A percentile compares a stretch with the other conserved stretches of the same genome.
phyloP scores from a whole-genome alignment of 2,113 vertebrate species.

The Chaetodon auriga region DNA sequence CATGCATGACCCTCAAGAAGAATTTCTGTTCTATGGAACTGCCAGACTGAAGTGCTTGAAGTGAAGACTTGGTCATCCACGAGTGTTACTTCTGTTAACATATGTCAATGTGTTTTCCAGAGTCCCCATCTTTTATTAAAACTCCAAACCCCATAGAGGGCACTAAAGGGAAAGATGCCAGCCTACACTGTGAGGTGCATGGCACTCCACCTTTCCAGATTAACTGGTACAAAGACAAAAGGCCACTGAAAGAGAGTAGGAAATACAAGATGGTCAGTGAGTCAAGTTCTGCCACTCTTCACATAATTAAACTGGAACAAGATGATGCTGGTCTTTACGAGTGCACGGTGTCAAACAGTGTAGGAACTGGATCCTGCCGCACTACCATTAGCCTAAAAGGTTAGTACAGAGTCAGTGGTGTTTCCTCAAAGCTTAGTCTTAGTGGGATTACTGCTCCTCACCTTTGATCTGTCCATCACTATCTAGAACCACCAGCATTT shows the following conservation, averaged over 20 bases:
- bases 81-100: conserved; percentile 71
- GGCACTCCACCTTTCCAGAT: conserved; percentile 93
- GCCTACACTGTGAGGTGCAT: conserved; percentile 91
- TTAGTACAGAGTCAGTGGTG: conserved; percentile 75
- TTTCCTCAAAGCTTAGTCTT: not conserved
- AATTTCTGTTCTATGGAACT: not conserved
- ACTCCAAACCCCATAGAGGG: conserved; percentile 89
- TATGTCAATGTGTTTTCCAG: conserved; percentile 82
- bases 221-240: conserved; percentile 94
- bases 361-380: conserved; percentile 89
- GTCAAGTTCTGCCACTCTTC: conserved; percentile 88
- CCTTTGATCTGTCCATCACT: conserved; percentile 75
- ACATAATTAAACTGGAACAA: conserved; percentile 88
- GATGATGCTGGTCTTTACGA: conserved; percentile 92
- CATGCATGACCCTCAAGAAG: conserved; percentile 30
- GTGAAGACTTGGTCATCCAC: conserved; percentile 26
- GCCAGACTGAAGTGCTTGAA: not conserved
- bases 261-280: conserved; percentile 92
- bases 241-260: conserved; percentile 92
- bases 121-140: conserved; percentile 92
- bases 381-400: conserved; percentile 91
- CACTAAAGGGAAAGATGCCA: conserved; percentile 90
- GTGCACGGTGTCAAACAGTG: conserved; percentile 92
- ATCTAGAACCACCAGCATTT: conserved; percentile 92
- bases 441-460: conserved; percentile 47